phyloP scores from a whole-genome alignment of 37 sponge, comb jelly and placozoan species.

The Trichoplax adhaerens region DNA sequence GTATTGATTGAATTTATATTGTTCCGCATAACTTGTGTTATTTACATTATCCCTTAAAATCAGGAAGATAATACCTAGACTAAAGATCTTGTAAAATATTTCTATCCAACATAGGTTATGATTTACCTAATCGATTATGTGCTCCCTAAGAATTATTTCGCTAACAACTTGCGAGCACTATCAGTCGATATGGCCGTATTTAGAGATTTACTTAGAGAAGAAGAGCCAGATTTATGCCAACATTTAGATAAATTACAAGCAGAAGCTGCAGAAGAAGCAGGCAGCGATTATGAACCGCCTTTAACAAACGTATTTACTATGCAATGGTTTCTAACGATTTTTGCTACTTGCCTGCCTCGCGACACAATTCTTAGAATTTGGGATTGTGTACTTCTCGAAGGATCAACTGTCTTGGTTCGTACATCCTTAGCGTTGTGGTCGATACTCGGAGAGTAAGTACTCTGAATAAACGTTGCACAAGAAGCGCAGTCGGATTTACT shows the following conservation, averaged over 20 bases:
- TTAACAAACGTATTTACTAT: slow-evolving; percentile 69
- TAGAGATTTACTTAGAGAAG: slow-evolving; percentile 33
- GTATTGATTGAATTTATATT: too few relatives aligned
- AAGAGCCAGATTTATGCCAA: slow-evolving; percentile 45
- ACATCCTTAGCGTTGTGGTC: slow-evolving; percentile 57
- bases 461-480: too few relatives aligned
- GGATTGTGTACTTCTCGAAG: slow-evolving; percentile 68
- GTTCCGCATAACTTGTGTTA: too few relatives aligned
- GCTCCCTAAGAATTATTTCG: slow-evolving; percentile 69
- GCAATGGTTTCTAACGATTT: slow-evolving; percentile 84
- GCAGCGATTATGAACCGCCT: slow-evolving; percentile 63
- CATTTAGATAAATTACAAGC: slow-evolving; percentile 30
- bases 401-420: slow-evolving; percentile 50
- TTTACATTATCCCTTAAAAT: too few relatives aligned
- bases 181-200: slow-evolving; percentile 62
- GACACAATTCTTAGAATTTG: slow-evolving; percentile 49
- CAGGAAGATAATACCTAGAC: too few relatives aligned
- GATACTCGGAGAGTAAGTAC: slow-evolving; percentile 27
- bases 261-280: slow-evolving; percentile 18
- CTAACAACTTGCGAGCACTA: slow-evolving; percentile 56
- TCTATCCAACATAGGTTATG: slow-evolving; percentile 33
- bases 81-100: too few relatives aligned
- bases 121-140: slow-evolving; percentile 58
- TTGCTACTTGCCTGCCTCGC: slow-evolving; percentile 49
- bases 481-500: too few relatives aligned